These are phyloP conservation scores for Deilephila elpenor DNA, from an alignment of 2,888 invertebrate species.

Conservation along the genomic window DNA sequence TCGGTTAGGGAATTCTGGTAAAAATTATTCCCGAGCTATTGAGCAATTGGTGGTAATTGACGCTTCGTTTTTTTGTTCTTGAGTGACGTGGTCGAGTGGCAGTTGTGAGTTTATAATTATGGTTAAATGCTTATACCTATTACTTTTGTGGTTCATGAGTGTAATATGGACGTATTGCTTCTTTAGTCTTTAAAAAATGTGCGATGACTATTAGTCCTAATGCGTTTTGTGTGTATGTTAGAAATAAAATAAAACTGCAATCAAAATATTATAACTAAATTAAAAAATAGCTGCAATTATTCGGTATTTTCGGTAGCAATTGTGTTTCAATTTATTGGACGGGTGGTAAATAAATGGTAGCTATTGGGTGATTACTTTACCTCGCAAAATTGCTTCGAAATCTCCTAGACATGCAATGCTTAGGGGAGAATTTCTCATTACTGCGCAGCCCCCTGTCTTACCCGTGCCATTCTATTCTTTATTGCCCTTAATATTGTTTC, in stretches of 20 bases:
- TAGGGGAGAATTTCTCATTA: slow-evolving; percentile 71
- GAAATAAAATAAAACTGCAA: too few species aligned
- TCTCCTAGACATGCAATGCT: slow-evolving; percentile 38
- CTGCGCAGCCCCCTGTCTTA: slow-evolving; percentile 57
- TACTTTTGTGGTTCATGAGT: neutral
- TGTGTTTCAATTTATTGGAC: neutral
- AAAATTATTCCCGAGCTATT: slow-evolving; percentile 34
- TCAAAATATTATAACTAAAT: too few species aligned
- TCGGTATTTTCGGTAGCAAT: neutral
- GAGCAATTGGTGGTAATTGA: slow-evolving; percentile 6
- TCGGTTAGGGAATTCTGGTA: slow-evolving; percentile 44
- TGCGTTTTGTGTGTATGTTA: too few species aligned
- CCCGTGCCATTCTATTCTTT: slow-evolving; percentile 61
- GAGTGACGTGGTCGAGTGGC: neutral
- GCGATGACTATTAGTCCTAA: too few species aligned
- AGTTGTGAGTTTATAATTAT: neutral
- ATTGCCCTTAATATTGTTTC: slow-evolving; percentile 73
- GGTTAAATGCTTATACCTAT: neutral
- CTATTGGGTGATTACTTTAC: slow-evolving; percentile 15
- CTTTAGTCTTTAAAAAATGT: too few species aligned
- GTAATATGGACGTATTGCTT: too few species aligned
- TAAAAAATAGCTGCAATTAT: neutral
- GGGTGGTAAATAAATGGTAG: neutral
- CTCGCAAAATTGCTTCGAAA: slow-evolving; percentile 27
- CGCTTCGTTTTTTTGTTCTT: neutral